Conservation (phyloP, 1,140 invertebrate genomes). For the Drosophila funebris region DNA sequence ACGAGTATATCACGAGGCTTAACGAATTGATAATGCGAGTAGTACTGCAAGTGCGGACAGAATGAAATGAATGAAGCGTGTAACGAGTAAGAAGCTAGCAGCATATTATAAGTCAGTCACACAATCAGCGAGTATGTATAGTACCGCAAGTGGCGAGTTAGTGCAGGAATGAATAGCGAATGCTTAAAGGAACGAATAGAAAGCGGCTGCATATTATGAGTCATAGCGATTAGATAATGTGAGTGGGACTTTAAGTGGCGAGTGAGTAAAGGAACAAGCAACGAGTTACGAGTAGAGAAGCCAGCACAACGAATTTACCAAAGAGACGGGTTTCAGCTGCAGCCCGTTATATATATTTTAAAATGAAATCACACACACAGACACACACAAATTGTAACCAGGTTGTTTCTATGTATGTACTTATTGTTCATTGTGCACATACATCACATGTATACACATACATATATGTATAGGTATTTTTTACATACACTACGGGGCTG, state of each 20-base stretch:
- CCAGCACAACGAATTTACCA: constrained; percentile 57
- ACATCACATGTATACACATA: constrained; percentile 20
- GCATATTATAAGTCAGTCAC: no score
- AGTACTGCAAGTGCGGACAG: not conserved
- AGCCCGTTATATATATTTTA: constrained; percentile 21
- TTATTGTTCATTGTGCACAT: constrained; percentile 58
- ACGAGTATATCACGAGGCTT: not conserved
- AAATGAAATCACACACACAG: not conserved
- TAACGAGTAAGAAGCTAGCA: not conserved
- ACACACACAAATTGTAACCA: constrained; percentile 48
- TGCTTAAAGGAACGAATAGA: not conserved
- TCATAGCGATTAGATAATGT: not conserved
- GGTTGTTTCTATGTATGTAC: constrained; percentile 70
- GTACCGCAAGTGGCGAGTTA: not conserved
- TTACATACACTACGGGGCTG: constrained; percentile 54
- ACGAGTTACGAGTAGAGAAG: not conserved
- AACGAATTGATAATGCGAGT: no score
- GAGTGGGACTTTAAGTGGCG: not conserved
- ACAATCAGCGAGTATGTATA: no score
- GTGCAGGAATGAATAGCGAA: not conserved
- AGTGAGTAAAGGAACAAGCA: not conserved
- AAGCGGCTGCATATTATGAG: no score
- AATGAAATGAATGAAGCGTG: not conserved
- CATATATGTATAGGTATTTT: constrained; percentile 38
- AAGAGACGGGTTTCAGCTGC: constrained; percentile 5